Evolutionary conservation across 2,797 vertebrate species (phyloP).

Genomic region (Furcifer pardalis): DNA sequence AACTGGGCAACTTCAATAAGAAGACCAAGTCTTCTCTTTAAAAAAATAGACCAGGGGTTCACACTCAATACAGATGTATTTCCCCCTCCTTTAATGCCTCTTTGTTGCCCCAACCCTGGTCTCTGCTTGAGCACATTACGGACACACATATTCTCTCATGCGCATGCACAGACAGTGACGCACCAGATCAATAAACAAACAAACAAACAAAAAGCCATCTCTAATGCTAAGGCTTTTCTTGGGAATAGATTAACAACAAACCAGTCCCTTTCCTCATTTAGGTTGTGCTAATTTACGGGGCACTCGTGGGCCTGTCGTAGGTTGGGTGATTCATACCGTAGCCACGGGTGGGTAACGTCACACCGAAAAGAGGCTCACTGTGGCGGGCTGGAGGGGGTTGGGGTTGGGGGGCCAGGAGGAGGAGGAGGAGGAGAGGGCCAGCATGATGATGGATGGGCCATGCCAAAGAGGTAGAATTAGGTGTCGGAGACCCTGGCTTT

Average conservation of each 20-base stretch:
- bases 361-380: not conserved
- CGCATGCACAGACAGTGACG: not conserved
- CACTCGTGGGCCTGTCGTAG: not conserved
- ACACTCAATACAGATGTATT: no score
- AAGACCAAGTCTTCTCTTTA: no score
- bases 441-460: slow-evolving; percentile 35
- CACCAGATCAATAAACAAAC: no score
- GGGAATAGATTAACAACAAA: not conserved
- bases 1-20: no score
- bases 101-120: not conserved
- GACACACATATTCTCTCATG: not conserved
- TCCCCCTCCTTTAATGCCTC: not conserved
- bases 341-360: not conserved
- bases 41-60: no score
- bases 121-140: no score
- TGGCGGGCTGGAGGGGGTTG: no score
- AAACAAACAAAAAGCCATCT: no score
- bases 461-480: slow-evolving; percentile 41
- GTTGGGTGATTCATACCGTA: not conserved
- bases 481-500: slow-evolving; percentile 27
- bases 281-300: slow-evolving; percentile 15
- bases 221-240: not conserved
- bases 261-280: not conserved
- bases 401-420: not conserved
- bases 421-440: not conserved